These are phyloP conservation scores for Thunnus albacares DNA, from an alignment of 2,797 vertebrate genomes.

Conservation along the genomic window DNA sequence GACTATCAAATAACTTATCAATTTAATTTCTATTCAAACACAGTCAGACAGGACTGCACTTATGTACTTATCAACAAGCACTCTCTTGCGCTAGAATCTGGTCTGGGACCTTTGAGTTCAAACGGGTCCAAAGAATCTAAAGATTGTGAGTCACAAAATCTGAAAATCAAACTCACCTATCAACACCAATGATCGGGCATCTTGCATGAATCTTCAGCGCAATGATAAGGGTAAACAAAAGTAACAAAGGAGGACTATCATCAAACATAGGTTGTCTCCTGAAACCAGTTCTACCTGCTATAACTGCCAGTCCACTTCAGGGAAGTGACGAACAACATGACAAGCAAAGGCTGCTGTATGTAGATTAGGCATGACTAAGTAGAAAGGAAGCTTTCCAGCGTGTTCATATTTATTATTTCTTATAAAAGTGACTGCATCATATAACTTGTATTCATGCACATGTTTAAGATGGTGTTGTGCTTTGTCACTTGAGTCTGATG, in stretches of 20 bases:
- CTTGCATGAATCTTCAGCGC: background rate
- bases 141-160: background rate
- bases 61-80: no score
- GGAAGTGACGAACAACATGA: background rate
- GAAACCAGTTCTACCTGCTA: slow-evolving; percentile 44
- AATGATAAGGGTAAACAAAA: background rate
- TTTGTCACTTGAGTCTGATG: no score
- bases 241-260: background rate
- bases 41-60: no score
- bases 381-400: background rate
- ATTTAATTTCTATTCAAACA: no score
- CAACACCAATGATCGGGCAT: background rate
- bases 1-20: no score
- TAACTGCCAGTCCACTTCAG: background rate
- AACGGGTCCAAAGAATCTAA: background rate
- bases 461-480: no score
- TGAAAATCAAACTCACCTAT: slow-evolving; percentile 29
- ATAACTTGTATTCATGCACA: no score
- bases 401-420: background rate
- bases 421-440: background rate
- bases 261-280: background rate
- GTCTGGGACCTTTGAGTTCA: background rate
- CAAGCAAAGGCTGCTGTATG: background rate
- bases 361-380: background rate
- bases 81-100: no score